Percentiles rank a stretch among this genome's conserved stretches.
These are phyloP conservation scores for Penelope pileata DNA, from an alignment of 2,113 vertebrate species.

Conservation along the genomic window DNA sequence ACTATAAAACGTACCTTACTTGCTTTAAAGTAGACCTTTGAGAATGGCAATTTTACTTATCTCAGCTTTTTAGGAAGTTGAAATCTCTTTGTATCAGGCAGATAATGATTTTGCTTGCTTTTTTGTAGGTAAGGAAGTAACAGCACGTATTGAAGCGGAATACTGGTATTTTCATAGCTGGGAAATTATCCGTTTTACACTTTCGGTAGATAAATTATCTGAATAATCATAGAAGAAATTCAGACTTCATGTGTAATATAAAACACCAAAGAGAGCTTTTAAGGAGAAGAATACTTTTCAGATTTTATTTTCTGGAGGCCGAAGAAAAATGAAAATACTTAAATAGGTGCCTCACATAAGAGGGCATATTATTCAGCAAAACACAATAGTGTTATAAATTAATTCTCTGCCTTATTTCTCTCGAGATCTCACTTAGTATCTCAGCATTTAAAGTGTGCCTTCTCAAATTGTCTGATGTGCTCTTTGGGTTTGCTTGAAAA, in stretches of 20 bases:
- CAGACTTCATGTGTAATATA: background rate
- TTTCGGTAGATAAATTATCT: constrained; percentile 36
- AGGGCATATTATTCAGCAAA: background rate
- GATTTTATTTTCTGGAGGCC: constrained; percentile 45
- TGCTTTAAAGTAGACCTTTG: constrained; percentile 52
- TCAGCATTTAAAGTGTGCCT: background rate
- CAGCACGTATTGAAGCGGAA: background rate
- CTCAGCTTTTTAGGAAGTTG: constrained; percentile 59
- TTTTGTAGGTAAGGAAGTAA: constrained; percentile 32
- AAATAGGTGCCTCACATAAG: background rate
- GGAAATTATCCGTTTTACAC: constrained; percentile 24
- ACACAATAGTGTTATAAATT: constrained; percentile 18
- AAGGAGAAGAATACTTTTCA: constrained; percentile 45
- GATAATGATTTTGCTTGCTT: constrained; percentile 36
- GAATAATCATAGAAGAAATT: constrained; percentile 23
- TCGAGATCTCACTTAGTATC: background rate
- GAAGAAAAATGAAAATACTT: constrained; percentile 25
- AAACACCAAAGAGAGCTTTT: background rate
- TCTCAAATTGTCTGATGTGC: background rate
- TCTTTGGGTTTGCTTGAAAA: background rate
- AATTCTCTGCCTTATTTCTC: constrained; percentile 1
- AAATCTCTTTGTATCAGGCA: constrained; percentile 41
- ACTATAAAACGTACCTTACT: constrained; percentile 43
- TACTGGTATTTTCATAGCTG: constrained; percentile 31
- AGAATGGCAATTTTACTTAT: constrained; percentile 53